phyloP scores from a whole-genome alignment of 2,888 invertebrate genomes.

The Siphonodentalium dalli region DNA sequence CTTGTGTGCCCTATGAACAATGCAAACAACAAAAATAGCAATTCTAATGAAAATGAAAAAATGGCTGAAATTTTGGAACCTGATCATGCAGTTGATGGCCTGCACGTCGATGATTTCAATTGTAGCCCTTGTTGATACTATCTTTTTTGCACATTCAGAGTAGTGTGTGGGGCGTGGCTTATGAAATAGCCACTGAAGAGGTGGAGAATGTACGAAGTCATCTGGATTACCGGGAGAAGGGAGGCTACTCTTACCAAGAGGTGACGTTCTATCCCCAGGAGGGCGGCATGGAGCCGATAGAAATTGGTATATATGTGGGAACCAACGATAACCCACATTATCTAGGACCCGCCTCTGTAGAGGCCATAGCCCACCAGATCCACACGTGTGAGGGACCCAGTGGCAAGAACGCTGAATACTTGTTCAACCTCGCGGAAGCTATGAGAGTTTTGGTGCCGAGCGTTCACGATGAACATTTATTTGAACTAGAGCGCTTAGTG shows the following conservation, averaged over 20 bases:
- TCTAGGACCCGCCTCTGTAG: constrained; percentile 78
- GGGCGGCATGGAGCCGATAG: constrained; percentile 68
- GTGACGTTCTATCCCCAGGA: constrained; percentile 76
- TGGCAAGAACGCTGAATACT: constrained; percentile 90
- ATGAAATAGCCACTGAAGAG: constrained; percentile 79
- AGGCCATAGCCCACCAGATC: constrained; percentile 83
- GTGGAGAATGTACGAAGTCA: constrained; percentile 76
- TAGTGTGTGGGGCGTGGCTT: constrained; percentile 90
- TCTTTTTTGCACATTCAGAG: too few relatives aligned
- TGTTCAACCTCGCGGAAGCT: constrained; percentile 81
- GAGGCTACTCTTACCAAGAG: constrained; percentile 81
- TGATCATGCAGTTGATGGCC: too few relatives aligned
- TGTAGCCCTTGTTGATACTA: background rate
- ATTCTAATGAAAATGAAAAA: too few relatives aligned
- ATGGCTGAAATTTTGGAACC: too few relatives aligned
- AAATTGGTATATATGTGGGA: constrained; percentile 82
- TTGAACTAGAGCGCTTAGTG: constrained; percentile 75
- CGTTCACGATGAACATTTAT: constrained; percentile 80
- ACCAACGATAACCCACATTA: constrained; percentile 81
- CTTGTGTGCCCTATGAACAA: too few relatives aligned
- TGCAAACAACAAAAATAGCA: too few relatives aligned
- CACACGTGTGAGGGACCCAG: constrained; percentile 78
- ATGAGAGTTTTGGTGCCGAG: constrained; percentile 76
- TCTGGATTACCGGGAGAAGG: constrained; percentile 89
- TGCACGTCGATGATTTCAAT: background rate